Conservation (phyloP, 2,888 invertebrate species). For the Linyphia triangularis region DNA sequence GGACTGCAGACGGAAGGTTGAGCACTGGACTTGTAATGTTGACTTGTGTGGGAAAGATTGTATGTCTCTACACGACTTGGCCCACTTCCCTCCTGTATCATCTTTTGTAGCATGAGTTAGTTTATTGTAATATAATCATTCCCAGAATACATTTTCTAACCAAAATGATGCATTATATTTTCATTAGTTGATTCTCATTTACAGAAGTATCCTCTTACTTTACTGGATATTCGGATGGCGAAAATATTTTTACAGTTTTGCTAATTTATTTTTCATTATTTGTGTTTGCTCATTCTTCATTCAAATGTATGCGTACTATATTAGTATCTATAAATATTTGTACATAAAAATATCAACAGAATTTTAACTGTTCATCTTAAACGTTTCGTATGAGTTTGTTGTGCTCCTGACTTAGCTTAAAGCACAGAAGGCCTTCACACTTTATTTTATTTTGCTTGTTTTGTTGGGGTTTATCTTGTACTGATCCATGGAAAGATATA, state of each 20-base stretch:
- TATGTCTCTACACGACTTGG: neutral
- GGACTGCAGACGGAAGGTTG: conserved; percentile 51
- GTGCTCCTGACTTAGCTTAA: conserved; percentile 1
- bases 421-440: neutral
- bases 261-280: conserved; percentile 27
- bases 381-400: neutral
- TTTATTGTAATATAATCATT: conserved; percentile 33
- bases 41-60: neutral
- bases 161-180: neutral
- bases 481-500: neutral
- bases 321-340: conserved; percentile 34
- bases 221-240: neutral
- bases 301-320: conserved; percentile 15
- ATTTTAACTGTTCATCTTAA: conserved; percentile 26
- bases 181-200: neutral
- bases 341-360: conserved; percentile 11
- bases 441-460: neutral
- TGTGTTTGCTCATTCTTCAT: conserved; percentile 11
- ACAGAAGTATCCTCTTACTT: neutral
- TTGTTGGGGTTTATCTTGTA: neutral
- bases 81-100: neutral
- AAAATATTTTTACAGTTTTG: neutral
- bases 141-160: neutral
- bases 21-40: neutral
- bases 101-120: conserved; percentile 1